These are phyloP conservation scores for Aphaenogaster ashmeadi DNA, from an alignment of 1,140 invertebrate species.

Conservation along the genomic window DNA sequence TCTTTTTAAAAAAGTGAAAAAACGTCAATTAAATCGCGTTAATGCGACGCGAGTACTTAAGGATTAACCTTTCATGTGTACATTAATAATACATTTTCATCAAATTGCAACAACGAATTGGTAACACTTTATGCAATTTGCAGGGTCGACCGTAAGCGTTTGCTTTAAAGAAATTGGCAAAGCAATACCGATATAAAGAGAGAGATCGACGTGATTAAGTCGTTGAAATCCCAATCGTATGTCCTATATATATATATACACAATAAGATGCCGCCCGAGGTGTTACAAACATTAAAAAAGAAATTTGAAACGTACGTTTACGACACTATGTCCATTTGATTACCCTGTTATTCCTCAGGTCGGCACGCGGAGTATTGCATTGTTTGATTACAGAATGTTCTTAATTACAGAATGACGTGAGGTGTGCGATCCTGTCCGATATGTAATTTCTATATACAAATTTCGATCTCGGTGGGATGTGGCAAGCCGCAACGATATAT, in stretches of 20 bases:
- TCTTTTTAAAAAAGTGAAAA: not conserved
- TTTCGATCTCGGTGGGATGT: constrained; percentile 19
- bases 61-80: constrained; percentile 7
- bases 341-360: not conserved
- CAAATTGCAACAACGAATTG: constrained; percentile 51
- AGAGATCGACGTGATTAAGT: constrained; percentile 38
- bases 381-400: constrained; percentile 36
- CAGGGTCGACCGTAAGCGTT: constrained; percentile 32
- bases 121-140: constrained; percentile 42
- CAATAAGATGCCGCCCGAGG: constrained; percentile 9
- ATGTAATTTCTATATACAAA: constrained; percentile 62
- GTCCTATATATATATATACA: constrained; percentile 28
- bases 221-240: constrained; percentile 1
- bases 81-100: constrained; percentile 40
- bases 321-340: not conserved
- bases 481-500: constrained; percentile 5
- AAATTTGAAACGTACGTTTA: not conserved
- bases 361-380: constrained; percentile 42
- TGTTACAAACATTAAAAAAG: not conserved
- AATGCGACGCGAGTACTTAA: not conserved
- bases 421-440: not conserved
- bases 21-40: not conserved
- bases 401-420: constrained; percentile 30
- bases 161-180: constrained; percentile 22
- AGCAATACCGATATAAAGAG: constrained; percentile 27